These are phyloP conservation scores for Apamea epomidion DNA, from an alignment of 2,888 invertebrate genomes.

Conservation along the genomic window DNA sequence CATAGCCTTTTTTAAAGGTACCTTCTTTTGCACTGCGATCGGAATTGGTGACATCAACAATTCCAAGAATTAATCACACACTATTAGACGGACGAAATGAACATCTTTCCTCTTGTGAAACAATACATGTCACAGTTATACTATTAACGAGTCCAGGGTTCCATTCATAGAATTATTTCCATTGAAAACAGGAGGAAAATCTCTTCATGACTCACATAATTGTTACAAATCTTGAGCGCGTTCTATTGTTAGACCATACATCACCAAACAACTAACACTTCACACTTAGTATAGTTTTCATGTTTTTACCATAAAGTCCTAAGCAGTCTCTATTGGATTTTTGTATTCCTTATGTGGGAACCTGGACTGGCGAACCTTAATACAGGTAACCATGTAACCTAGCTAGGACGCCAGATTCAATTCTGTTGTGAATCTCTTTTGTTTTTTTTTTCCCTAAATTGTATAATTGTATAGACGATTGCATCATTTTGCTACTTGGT, in stretches of 20 bases:
- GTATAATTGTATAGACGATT: no score
- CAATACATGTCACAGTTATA: neutral
- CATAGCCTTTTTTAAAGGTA: neutral
- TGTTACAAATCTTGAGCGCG: constrained; percentile 1
- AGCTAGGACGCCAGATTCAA: no score
- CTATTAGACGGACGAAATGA: neutral
- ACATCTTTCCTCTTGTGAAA: constrained; percentile 36
- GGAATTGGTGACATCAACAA: neutral
- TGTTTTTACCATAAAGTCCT: no score
- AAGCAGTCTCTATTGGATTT: no score
- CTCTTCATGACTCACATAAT: constrained; percentile 7
- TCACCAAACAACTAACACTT: no score
- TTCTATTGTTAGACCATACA: constrained; percentile 39
- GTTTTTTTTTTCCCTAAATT: no score
- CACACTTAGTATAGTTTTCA: no score
- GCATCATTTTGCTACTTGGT: constrained; percentile 25
- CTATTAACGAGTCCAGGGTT: neutral
- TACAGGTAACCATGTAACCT: no score
- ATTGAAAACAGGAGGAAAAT: constrained; percentile 37
- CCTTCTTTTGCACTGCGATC: neutral
- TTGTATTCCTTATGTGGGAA: no score
- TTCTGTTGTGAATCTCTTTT: no score
- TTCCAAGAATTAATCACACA: neutral
- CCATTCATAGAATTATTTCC: constrained; percentile 21
- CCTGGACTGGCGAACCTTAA: no score